Evolutionary conservation across 2,113 vertebrate species (phyloP), one percentile per base, ranked within the genome.

Genomic region (Mobula hypostoma): DNA sequence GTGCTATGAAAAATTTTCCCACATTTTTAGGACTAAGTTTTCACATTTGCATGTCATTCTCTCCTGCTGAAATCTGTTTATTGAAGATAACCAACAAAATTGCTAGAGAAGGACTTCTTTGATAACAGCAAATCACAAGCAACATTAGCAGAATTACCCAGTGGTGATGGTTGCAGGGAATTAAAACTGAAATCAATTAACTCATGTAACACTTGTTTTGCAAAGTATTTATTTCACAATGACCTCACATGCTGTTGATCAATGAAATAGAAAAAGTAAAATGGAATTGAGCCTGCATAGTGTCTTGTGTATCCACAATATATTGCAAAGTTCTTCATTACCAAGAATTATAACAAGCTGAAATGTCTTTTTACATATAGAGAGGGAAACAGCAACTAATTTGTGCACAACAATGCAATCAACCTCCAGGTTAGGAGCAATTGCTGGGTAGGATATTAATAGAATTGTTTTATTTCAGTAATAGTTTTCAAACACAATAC

Each of bases 201-300:
- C 61, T 63, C n/a, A 90, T 17, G 63, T 63, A 68, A 66, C 61
- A 36, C n/a, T 32, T 68, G 29, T 32, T 90, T 15, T 32, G 14
- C 29, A 90, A 90, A 68, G n/a, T 36, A 63, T 21, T 66, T 90
- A 66, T 90, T 90, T 90, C 29, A 90, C 32, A 66, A 90, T 90
- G 17, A 90, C 85, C 85, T 66, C 29, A n/a, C 29, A 90, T 90
- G 85, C 85, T 90, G 14, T 11, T n/a, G 77, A 79, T 79, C 77
- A 79, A 68, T 90, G 61, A n/a, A 90, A 90, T 17, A 66, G 14
- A 7, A 36, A 61, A 61, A 48, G 48, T 87, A 87, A 87, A 79
- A 88, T 19, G 0, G 29, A 66, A 24, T 88, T 88, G 85, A 1
- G 58, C 32, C n/a, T 88, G 29, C 29, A 87, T n/a, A 87, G 9